Percentiles rank a stretch among this genome's conserved stretches.
Conservation (phyloP, 2,888 invertebrate genomes). For the Gastrophysa polygoni region DNA sequence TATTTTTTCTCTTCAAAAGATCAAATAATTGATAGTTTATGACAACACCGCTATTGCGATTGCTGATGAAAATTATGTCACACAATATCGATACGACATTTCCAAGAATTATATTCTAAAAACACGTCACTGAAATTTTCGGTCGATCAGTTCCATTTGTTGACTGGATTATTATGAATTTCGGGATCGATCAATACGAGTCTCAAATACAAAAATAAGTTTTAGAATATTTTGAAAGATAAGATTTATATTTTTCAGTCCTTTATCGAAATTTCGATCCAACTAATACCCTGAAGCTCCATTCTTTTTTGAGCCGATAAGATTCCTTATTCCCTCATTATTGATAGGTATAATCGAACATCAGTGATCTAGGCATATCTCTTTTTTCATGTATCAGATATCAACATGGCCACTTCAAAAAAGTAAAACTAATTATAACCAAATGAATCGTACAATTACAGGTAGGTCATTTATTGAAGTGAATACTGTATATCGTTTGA, state of each 20-base stretch:
- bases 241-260: background rate
- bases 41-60: no score
- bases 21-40: no score
- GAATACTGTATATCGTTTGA: background rate
- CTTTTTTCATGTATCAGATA: background rate
- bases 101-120: no score
- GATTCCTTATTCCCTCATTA: background rate
- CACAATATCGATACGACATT: no score
- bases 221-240: background rate
- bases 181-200: constrained; percentile 1
- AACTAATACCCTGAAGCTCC: background rate
- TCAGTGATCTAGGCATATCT: background rate
- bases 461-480: background rate
- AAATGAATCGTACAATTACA: background rate
- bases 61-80: no score
- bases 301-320: constrained; percentile 1
- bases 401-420: background rate
- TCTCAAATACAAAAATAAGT: background rate
- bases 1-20: no score
- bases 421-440: background rate
- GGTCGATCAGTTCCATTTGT: background rate
- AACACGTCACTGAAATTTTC: no score
- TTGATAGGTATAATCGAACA: background rate
- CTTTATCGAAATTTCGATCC: background rate
- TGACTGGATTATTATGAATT: background rate